A percentile compares a stretch with the other conserved stretches of the same genome.
phyloP scores from a whole-genome alignment of 2,113 vertebrate genomes.

The Papio anubis region DNA sequence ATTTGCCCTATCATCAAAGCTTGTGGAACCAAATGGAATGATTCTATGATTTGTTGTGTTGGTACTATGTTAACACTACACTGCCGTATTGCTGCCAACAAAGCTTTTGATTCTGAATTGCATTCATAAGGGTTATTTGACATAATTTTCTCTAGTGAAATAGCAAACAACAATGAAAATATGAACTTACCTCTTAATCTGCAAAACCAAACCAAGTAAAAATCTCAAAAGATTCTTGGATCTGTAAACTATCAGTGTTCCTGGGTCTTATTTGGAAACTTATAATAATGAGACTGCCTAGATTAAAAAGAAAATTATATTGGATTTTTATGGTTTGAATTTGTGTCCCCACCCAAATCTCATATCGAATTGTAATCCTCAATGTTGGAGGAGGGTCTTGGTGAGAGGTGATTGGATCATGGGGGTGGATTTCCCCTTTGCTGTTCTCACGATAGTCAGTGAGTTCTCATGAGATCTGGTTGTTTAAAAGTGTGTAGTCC shows the following conservation, averaged over 20 bases:
- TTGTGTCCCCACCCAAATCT: no score
- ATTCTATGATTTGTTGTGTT: neutral
- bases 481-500: no score
- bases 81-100: neutral
- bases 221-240: neutral
- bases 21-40: neutral
- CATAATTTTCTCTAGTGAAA: neutral
- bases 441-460: no score
- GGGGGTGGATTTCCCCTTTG: no score
- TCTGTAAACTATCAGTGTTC: neutral
- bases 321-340: neutral
- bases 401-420: no score
- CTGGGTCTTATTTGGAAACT: neutral
- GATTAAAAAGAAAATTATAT: neutral
- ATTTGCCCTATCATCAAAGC: neutral
- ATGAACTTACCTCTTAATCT: neutral
- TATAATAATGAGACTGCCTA: neutral
- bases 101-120: neutral
- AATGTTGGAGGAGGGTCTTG: no score
- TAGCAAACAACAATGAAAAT: neutral
- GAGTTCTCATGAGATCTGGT: no score
- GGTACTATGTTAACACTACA: neutral
- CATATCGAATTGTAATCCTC: no score
- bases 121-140: neutral
- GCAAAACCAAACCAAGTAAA: neutral